These are phyloP conservation scores for Gracilinanus agilis DNA, from an alignment of 2,113 vertebrate species.

Conservation along the genomic window DNA sequence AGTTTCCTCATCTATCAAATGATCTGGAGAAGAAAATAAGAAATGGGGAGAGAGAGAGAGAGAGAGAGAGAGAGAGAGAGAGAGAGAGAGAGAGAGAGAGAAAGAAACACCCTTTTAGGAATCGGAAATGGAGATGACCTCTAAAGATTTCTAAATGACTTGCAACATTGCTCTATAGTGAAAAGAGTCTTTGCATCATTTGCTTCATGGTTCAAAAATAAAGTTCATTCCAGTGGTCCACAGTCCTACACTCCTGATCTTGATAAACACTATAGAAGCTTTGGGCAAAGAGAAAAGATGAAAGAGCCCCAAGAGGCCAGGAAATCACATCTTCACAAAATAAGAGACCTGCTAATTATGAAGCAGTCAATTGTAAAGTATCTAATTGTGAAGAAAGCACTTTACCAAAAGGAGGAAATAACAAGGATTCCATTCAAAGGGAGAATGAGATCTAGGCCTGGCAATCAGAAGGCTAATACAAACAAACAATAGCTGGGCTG, in stretches of 20 bases:
- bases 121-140: not conserved
- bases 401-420: conserved; percentile 44
- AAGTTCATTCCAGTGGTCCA: not conserved
- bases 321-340: conserved; percentile 58
- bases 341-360: conserved; percentile 56
- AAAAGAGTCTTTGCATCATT: not conserved
- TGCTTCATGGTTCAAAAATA: not conserved
- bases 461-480: not conserved
- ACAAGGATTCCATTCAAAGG: conserved; percentile 26
- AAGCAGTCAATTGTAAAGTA: conserved; percentile 56
- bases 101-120: too few species aligned
- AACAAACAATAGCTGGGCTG: not conserved
- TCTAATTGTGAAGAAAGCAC: conserved; percentile 61
- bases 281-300: conserved; percentile 42
- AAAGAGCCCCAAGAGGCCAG: conserved; percentile 54
- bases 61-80: not conserved
- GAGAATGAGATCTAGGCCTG: not conserved
- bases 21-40: not conserved
- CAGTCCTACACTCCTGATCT: not conserved
- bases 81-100: not conserved
- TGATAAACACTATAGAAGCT: conserved; percentile 59
- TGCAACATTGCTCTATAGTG: not conserved
- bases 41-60: not conserved
- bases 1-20: too few species aligned
- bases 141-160: not conserved